Evolutionary conservation across 1,140 invertebrate species (phyloP).

Genomic region (Homarus americanus): DNA sequence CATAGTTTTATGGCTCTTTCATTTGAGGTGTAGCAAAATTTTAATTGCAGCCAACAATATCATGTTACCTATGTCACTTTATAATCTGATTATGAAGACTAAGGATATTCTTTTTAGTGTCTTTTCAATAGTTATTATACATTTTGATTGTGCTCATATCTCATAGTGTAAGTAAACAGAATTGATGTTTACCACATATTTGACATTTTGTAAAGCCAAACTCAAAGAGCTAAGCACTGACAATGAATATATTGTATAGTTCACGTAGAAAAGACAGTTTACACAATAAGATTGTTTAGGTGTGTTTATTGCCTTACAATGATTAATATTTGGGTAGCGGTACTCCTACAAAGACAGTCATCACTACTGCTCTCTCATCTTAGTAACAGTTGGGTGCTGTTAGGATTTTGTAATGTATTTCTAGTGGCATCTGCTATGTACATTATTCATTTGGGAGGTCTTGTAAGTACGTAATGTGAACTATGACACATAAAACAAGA

Average conservation of each 20-base stretch:
- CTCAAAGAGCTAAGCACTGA: background rate
- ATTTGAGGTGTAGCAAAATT: too few relatives aligned
- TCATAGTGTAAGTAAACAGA: too few relatives aligned
- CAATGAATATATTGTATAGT: background rate
- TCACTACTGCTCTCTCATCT: too few relatives aligned
- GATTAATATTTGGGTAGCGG: background rate
- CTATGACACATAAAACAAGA: background rate
- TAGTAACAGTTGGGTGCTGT: background rate
- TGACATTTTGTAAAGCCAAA: too few relatives aligned
- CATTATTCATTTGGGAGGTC: background rate
- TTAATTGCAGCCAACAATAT: too few relatives aligned
- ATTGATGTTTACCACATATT: too few relatives aligned
- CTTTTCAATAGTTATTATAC: too few relatives aligned
- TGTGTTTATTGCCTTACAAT: background rate
- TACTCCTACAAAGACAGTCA: background rate
- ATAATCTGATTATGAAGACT: too few relatives aligned
- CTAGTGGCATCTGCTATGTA: background rate
- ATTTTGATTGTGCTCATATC: too few relatives aligned
- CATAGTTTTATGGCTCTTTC: too few relatives aligned
- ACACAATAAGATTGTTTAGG: background rate
- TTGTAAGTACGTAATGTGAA: background rate
- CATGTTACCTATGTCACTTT: too few relatives aligned
- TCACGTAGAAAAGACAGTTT: background rate
- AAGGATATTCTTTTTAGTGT: too few relatives aligned
- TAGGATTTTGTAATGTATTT: background rate